Base-by-base conservation (phyloP, 2,888 invertebrate species). In the Mesorhabditis sp. region DNA sequence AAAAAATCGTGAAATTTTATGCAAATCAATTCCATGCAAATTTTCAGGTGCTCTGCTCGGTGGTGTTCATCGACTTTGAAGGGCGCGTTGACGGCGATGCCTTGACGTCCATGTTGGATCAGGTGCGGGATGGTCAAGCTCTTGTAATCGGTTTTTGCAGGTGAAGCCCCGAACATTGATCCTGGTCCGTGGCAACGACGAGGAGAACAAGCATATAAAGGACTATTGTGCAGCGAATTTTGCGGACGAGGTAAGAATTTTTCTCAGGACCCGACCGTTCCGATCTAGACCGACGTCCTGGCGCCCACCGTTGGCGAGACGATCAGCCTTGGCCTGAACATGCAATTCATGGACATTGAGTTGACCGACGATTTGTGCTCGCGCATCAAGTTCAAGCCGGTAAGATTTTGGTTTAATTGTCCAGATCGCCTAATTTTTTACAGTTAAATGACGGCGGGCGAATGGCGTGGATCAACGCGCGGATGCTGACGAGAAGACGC, bases 51-150 rank as follows among this genome's bases (percentile, higher is more conserved):
- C 67, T 80, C 13, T 83, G 84, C 70, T 79, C 80, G 5, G 77
- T 84, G n/a, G 82, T 82, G 67, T 96, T 93, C 85, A 96, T 98
- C 73, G 98, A 98, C 88, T 93, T 98, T 86, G 97, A 99, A 86
- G 98, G 98, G 0, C 90, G 89, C 5, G 89, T 89, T 2, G 90
- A 91, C 80, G 89, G 89, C 6, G 90, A 90, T 74, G 89, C 89
- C 6, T 87, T 90, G 72, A 88, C 88, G 77, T 92, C 94, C 81
- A 92, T 95, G 66, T 88, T 95, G 4, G 80, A 82, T 13, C 86
- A 87, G 74, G 76, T 75, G 7, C n/a, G 58, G 7, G n/a, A 50
- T n/a, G 58, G 7, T 50, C n/a, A 10, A 50, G 7, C n/a, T 50
- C 58, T 50, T n/a, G 7, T 10, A n/a, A 50, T 42, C 45, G 62